Evolutionary conservation across 2,888 invertebrate genomes (phyloP).

Genomic region (Sarcophaga caerulescens): DNA sequence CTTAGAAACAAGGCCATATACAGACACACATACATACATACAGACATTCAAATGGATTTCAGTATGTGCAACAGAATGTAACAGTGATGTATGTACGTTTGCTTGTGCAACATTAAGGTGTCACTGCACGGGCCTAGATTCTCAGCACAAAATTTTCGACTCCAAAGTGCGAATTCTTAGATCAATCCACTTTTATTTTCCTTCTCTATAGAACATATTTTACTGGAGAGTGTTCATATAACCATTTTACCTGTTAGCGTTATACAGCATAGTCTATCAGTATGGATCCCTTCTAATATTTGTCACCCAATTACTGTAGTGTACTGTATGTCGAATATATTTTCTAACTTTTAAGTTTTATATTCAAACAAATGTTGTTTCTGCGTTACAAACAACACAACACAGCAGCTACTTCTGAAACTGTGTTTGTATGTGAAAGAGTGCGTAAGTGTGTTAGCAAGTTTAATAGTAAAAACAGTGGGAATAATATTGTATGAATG

Average conservation of each 20-base stretch:
- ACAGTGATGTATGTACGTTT: background rate
- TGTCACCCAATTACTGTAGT: too few relatives aligned
- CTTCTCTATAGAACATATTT: too few relatives aligned
- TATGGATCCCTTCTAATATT: too few relatives aligned
- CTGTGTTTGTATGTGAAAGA: background rate
- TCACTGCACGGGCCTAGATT: background rate
- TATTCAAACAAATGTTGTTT: conserved; percentile 35
- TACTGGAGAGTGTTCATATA: too few relatives aligned
- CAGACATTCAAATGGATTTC: background rate
- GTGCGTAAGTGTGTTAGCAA: background rate
- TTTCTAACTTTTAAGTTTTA: conserved; percentile 33
- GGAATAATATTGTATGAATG: too few relatives aligned
- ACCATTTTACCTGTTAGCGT: too few relatives aligned
- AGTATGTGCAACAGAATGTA: background rate
- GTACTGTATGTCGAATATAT: background rate
- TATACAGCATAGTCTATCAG: too few relatives aligned
- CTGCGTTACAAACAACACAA: conserved; percentile 22
- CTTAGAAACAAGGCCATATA: conserved; percentile 46
- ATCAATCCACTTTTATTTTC: too few relatives aligned
- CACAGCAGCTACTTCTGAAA: background rate
- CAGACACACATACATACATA: background rate
- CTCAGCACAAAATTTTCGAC: too few relatives aligned
- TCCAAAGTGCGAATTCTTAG: too few relatives aligned
- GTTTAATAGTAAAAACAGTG: background rate
- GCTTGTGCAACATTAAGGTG: background rate